Percentiles rank a stretch among this genome's conserved stretches.
These are phyloP conservation scores for Campopleginae sp. DNA, from an alignment of 2,888 invertebrate genomes.

Conservation along the genomic window DNA sequence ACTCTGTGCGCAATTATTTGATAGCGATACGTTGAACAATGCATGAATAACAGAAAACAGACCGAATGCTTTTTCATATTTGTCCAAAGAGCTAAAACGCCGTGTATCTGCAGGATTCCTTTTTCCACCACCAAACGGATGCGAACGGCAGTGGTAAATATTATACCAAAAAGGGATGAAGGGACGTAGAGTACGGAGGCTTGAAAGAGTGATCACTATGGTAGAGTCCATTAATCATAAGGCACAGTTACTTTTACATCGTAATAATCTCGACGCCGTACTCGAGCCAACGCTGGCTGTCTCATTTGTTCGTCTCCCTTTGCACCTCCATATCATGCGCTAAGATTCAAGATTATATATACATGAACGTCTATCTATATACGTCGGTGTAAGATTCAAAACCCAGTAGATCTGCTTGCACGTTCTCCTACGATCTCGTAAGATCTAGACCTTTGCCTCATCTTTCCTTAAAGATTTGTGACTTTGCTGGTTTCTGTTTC, in stretches of 20 bases:
- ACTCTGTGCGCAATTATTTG: too few relatives aligned
- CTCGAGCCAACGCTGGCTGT: slow-evolving; percentile 52
- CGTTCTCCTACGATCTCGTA: neutral
- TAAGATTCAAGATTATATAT: neutral
- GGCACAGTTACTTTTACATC: slow-evolving; percentile 74
- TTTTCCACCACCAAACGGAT: neutral
- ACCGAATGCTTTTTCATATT: too few relatives aligned
- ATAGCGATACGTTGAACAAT: too few relatives aligned
- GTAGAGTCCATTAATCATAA: slow-evolving; percentile 78
- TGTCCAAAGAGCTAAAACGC: too few relatives aligned
- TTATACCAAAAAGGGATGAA: slow-evolving; percentile 23
- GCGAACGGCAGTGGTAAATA: slow-evolving; percentile 52
- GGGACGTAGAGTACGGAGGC: slow-evolving; percentile 31
- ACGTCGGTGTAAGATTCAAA: neutral
- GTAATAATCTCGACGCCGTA: slow-evolving; percentile 73
- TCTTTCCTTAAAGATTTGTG: neutral
- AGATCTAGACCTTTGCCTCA: slow-evolving; percentile 17
- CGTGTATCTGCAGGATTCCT: neutral
- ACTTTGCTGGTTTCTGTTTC: neutral
- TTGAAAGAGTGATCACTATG: slow-evolving; percentile 68
- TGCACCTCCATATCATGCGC: slow-evolving; percentile 16
- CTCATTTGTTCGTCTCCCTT: slow-evolving; percentile 58
- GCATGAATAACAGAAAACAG: neutral
- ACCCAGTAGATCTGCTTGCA: slow-evolving; percentile 1
- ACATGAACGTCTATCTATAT: neutral